Evolutionary conservation across 2,888 invertebrate species (phyloP).

Genomic region (Xylophagus ater): DNA sequence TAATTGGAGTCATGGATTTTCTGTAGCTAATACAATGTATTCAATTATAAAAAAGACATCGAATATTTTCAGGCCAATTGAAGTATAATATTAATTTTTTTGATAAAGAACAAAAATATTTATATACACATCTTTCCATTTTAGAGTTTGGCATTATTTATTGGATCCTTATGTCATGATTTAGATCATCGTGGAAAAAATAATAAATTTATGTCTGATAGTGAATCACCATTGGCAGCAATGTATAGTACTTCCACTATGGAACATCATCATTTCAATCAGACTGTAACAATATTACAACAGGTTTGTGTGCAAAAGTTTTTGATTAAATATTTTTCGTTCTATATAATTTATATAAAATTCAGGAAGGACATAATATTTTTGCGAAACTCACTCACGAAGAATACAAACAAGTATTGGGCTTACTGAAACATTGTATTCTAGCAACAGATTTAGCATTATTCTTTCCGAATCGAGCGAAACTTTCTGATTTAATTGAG

Average conservation of each 20-base stretch:
- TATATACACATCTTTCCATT: conserved; percentile 21
- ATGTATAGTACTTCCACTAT: conserved; percentile 79
- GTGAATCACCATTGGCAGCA: conserved; percentile 68
- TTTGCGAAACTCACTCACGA: conserved; percentile 58
- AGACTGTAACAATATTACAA: conserved; percentile 74
- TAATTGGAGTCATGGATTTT: conserved; percentile 81
- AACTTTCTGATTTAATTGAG: conserved; percentile 45
- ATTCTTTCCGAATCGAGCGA: conserved; percentile 66
- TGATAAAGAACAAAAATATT: not conserved
- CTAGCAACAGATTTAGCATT: conserved; percentile 73
- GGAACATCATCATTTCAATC: conserved; percentile 84
- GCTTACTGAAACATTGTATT: conserved; percentile 69
- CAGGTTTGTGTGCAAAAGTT: conserved; percentile 41
- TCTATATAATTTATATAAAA: not conserved
- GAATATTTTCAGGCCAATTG: conserved; percentile 46
- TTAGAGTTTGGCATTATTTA: conserved; percentile 63
- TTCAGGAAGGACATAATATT: conserved; percentile 76
- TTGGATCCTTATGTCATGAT: conserved; percentile 75
- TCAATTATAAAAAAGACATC: conserved; percentile 53
- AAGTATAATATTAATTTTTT: conserved; percentile 39
- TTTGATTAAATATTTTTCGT: not conserved
- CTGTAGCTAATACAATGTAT: conserved; percentile 76
- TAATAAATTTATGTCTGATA: conserved; percentile 76
- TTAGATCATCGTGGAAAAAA: conserved; percentile 78
- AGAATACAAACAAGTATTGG: conserved; percentile 67